phyloP scores from a whole-genome alignment of 2,797 vertebrate genomes.

The Pachyuromys duprasi region DNA sequence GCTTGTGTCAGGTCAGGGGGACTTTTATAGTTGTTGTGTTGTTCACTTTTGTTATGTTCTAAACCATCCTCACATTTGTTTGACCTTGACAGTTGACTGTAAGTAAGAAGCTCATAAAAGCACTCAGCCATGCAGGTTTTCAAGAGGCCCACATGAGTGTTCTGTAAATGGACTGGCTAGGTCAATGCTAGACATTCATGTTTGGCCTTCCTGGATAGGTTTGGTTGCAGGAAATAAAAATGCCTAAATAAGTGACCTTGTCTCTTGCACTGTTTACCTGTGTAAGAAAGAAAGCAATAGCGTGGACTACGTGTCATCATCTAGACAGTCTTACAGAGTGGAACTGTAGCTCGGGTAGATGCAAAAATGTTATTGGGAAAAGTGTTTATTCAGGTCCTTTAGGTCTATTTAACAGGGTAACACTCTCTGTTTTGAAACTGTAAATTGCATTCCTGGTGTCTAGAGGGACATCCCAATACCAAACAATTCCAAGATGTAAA shows the following conservation, averaged over 20 bases:
- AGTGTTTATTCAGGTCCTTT: background rate
- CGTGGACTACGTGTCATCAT: too few relatives aligned
- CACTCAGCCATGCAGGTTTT: background rate
- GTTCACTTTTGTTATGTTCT: slow-evolving; percentile 59
- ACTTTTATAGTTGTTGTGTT: slow-evolving; percentile 42
- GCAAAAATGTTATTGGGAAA: background rate
- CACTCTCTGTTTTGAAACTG: background rate
- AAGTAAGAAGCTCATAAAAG: slow-evolving; percentile 2
- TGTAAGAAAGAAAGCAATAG: background rate
- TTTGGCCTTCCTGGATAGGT: background rate
- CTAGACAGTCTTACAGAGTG: background rate
- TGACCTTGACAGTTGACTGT: slow-evolving; percentile 52
- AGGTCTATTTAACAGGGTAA: background rate
- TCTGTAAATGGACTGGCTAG: background rate
- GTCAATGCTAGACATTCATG: background rate
- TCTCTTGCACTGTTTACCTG: background rate
- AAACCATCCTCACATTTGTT: slow-evolving; percentile 27
- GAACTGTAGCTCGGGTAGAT: background rate
- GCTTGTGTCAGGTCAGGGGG: slow-evolving; percentile 7
- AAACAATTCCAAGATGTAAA: background rate
- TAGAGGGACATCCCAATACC: background rate
- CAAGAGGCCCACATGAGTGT: background rate
- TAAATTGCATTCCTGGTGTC: background rate
- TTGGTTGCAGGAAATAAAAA: background rate
- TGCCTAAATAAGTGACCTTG: background rate